A percentile compares a stretch with the other conserved stretches of the same genome.
These are phyloP conservation scores for Caenorhabditis afra DNA, from an alignment of 2,888 invertebrate genomes.

Conservation along the genomic window DNA sequence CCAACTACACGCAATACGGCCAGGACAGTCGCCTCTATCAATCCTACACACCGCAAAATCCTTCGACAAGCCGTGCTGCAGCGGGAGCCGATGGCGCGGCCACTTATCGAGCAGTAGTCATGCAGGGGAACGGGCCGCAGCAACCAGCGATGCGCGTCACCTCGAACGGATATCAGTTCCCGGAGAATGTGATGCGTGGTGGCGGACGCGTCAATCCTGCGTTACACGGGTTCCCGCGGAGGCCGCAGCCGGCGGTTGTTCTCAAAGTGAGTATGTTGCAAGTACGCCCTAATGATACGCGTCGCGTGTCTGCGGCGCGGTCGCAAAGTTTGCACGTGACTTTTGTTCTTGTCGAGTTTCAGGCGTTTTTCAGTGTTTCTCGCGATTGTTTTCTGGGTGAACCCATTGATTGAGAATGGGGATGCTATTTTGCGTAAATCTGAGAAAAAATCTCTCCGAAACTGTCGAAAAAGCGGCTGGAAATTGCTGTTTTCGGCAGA, in stretches of 20 bases:
- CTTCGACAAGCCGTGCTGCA: slow-evolving; percentile 16
- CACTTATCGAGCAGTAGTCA: background rate
- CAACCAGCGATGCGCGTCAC: slow-evolving; percentile 17
- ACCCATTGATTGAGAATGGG: too few species aligned
- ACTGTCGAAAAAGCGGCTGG: too few species aligned
- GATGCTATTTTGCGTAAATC: too few species aligned
- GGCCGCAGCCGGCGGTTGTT: slow-evolving; percentile 4
- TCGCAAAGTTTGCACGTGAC: slow-evolving; percentile 20
- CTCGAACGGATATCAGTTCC: slow-evolving; percentile 37
- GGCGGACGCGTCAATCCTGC: slow-evolving; percentile 23
- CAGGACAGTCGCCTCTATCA: slow-evolving; percentile 8
- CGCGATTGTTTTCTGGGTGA: background rate
- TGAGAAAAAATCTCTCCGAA: too few species aligned
- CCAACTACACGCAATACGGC: background rate
- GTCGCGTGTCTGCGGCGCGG: slow-evolving; percentile 40
- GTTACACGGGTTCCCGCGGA: background rate
- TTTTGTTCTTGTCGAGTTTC: slow-evolving; percentile 8
- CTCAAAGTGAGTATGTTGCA: slow-evolving; percentile 15
- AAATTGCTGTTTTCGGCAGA: too few species aligned
- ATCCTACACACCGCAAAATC: background rate
- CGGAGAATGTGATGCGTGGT: slow-evolving; percentile 36
- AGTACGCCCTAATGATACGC: slow-evolving; percentile 39
- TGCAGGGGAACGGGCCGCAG: background rate
- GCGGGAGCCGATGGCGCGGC: background rate
- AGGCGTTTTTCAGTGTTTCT: slow-evolving; percentile 2